phyloP scores from a whole-genome alignment of 2,113 vertebrate species.

The Sciurus niger region DNA sequence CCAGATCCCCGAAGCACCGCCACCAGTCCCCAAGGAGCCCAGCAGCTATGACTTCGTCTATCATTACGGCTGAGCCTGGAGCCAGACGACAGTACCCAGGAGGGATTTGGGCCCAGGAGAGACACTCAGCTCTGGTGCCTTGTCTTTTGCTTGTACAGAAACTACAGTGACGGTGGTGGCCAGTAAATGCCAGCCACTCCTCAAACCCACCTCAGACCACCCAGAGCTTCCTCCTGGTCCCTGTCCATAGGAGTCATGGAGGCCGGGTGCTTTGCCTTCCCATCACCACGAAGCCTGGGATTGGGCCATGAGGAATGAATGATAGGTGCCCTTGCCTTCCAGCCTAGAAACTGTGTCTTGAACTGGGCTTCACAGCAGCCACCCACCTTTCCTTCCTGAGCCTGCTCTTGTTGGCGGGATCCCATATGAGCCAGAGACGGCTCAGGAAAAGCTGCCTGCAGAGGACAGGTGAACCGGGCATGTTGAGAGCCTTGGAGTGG shows the following conservation, averaged over 20 bases:
- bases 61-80: conserved; percentile 94
- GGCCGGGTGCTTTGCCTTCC: not conserved
- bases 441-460: not conserved
- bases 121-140: conserved; percentile 76
- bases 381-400: conserved; percentile 32
- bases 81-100: conserved; percentile 77
- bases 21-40: conserved; percentile 97
- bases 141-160: conserved; percentile 80
- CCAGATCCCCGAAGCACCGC: conserved; percentile 96
- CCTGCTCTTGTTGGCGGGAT: conserved; percentile 2
- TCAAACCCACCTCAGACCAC: conserved; percentile 18
- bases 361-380: not conserved
- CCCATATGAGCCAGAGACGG: not conserved
- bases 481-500: not conserved
- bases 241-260: not conserved
- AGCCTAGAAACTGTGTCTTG: not conserved
- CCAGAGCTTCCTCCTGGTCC: conserved; percentile 44
- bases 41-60: conserved; percentile 99
- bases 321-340: conserved; percentile 1
- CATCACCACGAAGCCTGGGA: not conserved
- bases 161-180: conserved; percentile 50
- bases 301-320: not conserved
- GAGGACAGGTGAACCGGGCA: not conserved
- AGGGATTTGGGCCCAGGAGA: conserved; percentile 63
- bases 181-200: conserved; percentile 49